These are phyloP conservation scores for Sminthopsis crassicaudata DNA, from an alignment of 2,113 vertebrate genomes.

Conservation along the genomic window DNA sequence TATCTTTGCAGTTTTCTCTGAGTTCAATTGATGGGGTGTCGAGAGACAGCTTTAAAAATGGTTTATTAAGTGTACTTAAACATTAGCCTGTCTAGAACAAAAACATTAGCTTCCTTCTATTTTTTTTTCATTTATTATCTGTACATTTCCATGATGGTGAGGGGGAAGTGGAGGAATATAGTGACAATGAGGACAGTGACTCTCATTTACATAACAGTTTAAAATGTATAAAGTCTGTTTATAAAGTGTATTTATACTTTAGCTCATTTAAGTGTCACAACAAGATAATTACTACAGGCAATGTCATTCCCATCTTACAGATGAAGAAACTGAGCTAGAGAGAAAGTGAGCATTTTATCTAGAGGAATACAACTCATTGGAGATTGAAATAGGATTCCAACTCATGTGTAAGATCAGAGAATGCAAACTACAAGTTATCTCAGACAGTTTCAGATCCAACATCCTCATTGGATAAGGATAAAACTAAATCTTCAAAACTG, in stretches of 20 bases:
- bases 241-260: not conserved
- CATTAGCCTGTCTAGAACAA: not conserved
- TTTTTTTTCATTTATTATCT: constrained; percentile 26
- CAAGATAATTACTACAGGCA: not conserved
- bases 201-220: not conserved
- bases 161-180: not conserved
- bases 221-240: not conserved
- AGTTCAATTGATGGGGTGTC: not conserved
- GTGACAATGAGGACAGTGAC: not conserved
- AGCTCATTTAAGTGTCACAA: not conserved
- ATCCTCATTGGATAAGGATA: not conserved
- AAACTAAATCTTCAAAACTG: not conserved
- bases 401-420: not conserved
- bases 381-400: not conserved
- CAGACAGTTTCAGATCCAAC: not conserved
- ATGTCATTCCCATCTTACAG: not conserved
- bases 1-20: constrained; percentile 23
- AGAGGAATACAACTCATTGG: not conserved
- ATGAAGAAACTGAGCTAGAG: not conserved
- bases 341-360: not conserved
- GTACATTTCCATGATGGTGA: not conserved
- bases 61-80: not conserved
- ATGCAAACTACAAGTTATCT: not conserved
- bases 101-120: not conserved
- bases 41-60: not conserved